phyloP scores from a whole-genome alignment of 2,797 vertebrate genomes.

The Podarcis siculus region DNA sequence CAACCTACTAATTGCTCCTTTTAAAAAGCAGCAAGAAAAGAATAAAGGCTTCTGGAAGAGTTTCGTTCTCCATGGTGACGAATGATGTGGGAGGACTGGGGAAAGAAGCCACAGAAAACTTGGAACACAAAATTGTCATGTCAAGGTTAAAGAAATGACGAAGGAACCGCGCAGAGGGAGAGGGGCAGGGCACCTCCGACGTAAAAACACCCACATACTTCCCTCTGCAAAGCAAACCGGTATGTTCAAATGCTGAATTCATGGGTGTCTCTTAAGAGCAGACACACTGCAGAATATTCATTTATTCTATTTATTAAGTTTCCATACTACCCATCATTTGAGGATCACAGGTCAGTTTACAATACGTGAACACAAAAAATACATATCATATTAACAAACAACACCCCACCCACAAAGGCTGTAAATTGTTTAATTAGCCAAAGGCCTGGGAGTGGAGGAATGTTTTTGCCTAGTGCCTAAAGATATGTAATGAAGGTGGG shows the following conservation, averaged over 20 bases:
- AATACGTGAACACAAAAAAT: no score
- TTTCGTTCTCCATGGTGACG: constrained; percentile 11
- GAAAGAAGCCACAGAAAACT: not conserved
- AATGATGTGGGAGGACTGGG: not conserved
- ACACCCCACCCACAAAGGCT: no score
- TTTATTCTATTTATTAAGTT: no score
- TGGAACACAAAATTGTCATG: not conserved
- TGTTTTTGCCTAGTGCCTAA: no score
- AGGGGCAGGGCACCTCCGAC: not conserved
- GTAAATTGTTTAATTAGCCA: no score
- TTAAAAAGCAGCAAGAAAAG: not conserved
- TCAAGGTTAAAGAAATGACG: not conserved
- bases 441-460: no score
- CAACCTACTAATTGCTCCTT: not conserved
- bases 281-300: no score
- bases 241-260: not conserved
- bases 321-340: no score
- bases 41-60: not conserved
- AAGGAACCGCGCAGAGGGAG: not conserved
- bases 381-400: no score
- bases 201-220: not conserved
- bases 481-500: no score
- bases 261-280: not conserved
- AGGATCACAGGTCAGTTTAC: no score
- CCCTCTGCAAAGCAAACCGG: no score